Conservation (phyloP, 2,113 vertebrate species). For the Anguilla rostrata region DNA sequence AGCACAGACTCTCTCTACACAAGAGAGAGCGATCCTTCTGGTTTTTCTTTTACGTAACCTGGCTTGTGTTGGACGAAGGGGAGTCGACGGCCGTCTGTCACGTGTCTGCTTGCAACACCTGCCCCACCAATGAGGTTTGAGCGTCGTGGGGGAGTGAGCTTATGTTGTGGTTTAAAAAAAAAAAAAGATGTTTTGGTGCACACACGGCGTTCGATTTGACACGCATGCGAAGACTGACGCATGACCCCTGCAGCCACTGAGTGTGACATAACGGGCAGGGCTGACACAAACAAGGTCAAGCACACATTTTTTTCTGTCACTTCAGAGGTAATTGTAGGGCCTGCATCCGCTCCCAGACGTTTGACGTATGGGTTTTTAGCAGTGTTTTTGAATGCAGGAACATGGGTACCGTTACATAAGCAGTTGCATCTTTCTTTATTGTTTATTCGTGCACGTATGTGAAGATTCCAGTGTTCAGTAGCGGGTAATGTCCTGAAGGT, state of each 20-base stretch:
- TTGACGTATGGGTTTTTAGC: background rate
- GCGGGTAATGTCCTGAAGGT: no score
- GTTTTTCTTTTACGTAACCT: slow-evolving; percentile 10
- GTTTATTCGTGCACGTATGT: background rate
- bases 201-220: background rate
- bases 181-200: no score
- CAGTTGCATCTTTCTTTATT: background rate
- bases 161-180: background rate
- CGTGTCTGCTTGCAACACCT: background rate
- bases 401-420: background rate
- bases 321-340: background rate
- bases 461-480: background rate
- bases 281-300: background rate
- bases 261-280: background rate
- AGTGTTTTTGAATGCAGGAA: background rate
- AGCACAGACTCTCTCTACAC: background rate
- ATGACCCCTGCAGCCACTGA: background rate
- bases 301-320: background rate
- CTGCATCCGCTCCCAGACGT: no score
- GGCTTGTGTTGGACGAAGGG: slow-evolving; percentile 30
- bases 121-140: background rate
- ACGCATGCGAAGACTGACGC: background rate
- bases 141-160: background rate
- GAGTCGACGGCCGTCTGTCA: background rate
- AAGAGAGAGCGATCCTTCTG: background rate